These are phyloP conservation scores for Dolichopus griseipennis DNA, from an alignment of 2,888 invertebrate species.

Conservation along the genomic window DNA sequence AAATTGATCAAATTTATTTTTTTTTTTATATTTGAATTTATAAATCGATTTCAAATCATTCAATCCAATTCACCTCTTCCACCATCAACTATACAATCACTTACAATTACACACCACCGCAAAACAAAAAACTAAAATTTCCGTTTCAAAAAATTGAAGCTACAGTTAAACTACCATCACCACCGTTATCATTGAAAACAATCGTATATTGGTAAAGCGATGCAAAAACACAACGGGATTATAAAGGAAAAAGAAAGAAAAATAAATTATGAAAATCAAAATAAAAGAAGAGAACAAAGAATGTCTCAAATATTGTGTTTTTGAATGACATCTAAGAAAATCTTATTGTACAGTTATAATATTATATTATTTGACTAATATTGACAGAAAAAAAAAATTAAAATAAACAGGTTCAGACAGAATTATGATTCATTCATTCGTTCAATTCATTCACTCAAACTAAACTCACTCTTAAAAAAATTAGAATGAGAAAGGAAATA, in stretches of 20 bases:
- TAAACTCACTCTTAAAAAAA: no score
- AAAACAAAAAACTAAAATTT: no score
- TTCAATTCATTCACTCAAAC: no score
- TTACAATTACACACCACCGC: no score
- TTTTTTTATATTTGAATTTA: not conserved
- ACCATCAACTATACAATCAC: no score
- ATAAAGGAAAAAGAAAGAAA: not conserved
- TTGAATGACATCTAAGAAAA: not conserved
- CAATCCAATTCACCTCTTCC: no score
- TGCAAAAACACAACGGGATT: no score
- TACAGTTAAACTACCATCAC: no score
- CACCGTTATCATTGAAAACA: no score
- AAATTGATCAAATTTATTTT: not conserved
- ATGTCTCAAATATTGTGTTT: not conserved
- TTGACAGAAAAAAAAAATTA: not conserved
- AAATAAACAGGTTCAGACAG: not conserved
- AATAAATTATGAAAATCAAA: not conserved
- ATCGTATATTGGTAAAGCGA: no score
- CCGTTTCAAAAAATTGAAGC: no score
- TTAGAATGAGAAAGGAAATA: no score
- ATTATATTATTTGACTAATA: not conserved
- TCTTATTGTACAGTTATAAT: not conserved
- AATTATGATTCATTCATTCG: not conserved
- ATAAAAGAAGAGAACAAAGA: not conserved
- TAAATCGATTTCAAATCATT: constrained; percentile 3